Evolutionary conservation across 2,113 vertebrate species (phyloP).

Genomic region (Saiga tatarica): DNA sequence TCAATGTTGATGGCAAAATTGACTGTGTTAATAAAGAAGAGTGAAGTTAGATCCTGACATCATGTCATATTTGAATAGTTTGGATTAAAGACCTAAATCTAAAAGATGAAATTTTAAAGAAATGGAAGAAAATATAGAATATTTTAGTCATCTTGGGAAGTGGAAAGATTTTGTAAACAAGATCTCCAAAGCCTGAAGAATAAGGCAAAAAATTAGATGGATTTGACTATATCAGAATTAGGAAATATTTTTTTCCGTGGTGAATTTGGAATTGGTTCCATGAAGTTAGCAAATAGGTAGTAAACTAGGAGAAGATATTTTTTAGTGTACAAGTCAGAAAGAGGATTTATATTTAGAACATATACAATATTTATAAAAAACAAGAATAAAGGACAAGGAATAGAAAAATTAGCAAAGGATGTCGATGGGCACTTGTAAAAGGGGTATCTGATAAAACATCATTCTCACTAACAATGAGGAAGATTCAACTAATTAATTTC

Average conservation of each 20-base stretch:
- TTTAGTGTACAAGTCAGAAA: neutral
- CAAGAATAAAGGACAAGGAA: neutral
- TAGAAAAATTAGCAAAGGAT: neutral
- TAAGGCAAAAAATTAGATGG: neutral
- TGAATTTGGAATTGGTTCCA: neutral
- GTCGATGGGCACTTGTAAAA: neutral
- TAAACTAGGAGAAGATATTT: neutral
- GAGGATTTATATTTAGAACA: neutral
- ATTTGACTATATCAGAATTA: neutral
- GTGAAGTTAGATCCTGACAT: neutral
- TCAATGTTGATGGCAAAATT: neutral
- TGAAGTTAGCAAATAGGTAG: neutral
- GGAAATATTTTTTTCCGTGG: neutral
- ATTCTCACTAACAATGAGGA: neutral
- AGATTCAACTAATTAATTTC: neutral
- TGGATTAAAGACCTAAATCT: neutral
- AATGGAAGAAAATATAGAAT: neutral
- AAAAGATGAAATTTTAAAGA: neutral
- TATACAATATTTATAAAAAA: neutral
- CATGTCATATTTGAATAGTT: neutral
- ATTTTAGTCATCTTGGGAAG: neutral
- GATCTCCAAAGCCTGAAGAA: neutral
- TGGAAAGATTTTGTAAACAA: neutral
- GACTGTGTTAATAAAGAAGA: neutral
- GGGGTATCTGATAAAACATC: neutral